phyloP scores from a whole-genome alignment of 2,888 invertebrate genomes.

The Calameuta filiformis region DNA sequence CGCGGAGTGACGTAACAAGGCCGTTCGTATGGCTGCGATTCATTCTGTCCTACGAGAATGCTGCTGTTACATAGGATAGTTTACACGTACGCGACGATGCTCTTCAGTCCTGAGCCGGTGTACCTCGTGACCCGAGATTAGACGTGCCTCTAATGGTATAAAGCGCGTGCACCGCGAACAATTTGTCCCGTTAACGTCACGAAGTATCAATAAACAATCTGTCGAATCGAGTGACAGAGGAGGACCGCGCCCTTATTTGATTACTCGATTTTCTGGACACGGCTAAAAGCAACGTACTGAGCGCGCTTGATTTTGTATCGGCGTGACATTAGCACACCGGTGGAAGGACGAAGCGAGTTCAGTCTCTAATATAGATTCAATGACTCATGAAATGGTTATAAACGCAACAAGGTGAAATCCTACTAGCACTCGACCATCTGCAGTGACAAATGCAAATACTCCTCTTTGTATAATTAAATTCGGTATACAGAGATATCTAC shows the following conservation, averaged over 20 bases:
- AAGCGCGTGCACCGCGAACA: not conserved
- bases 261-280: not conserved
- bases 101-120: not conserved
- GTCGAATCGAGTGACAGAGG: not conserved
- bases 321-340: not conserved
- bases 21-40: slow-evolving; percentile 14
- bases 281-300: not conserved
- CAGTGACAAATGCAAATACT: not conserved
- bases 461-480: not conserved
- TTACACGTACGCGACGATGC: not conserved
- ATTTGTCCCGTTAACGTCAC: not conserved
- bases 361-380: not conserved
- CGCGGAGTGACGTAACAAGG: slow-evolving; percentile 18
- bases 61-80: not conserved
- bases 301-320: not conserved
- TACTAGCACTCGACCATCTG: not conserved
- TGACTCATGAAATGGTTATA: not conserved
- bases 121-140: not conserved
- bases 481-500: not conserved
- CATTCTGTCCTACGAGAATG: slow-evolving; percentile 5
- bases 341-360: not conserved
- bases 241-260: not conserved
- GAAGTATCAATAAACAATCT: not conserved
- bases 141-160: not conserved
- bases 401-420: not conserved